Evolutionary conservation across 2,797 vertebrate genomes (phyloP).

Genomic region (Falco berigora): DNA sequence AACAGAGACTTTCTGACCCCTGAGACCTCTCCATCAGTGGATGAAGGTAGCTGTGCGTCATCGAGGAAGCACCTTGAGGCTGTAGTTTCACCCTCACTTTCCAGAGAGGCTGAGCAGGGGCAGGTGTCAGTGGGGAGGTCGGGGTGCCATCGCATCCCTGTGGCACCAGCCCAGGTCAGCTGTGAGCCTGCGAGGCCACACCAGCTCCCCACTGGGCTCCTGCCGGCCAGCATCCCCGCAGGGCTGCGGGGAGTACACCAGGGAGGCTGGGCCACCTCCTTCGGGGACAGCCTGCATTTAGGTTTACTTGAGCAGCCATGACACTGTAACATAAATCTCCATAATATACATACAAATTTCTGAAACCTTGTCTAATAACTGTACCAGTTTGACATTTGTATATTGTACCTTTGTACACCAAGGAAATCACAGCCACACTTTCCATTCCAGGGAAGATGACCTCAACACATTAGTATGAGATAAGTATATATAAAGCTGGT

Average conservation of each 20-base stretch:
- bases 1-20: not conserved
- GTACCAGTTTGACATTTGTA: not conserved
- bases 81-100: too few species aligned
- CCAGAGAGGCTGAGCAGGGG: not conserved
- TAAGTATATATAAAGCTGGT: not conserved
- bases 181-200: rapidly evolving
- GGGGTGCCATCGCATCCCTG: not conserved
- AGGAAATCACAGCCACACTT: not conserved
- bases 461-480: not conserved
- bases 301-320: not conserved
- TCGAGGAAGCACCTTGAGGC: not conserved
- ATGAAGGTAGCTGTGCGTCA: rapidly evolving
- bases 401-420: not conserved
- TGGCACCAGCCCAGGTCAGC: rapidly evolving
- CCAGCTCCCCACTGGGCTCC: not conserved
- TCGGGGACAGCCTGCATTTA: not conserved
- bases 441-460: not conserved
- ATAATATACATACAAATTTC: rapidly evolving
- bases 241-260: not conserved
- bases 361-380: not conserved
- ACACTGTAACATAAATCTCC: not conserved
- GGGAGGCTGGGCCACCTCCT: not conserved
- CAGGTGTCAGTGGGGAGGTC: not conserved
- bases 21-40: not conserved
- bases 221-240: not conserved